Evolutionary conservation across 1,140 invertebrate genomes (phyloP).

Genomic region (Saccostrea cuccullata): DNA sequence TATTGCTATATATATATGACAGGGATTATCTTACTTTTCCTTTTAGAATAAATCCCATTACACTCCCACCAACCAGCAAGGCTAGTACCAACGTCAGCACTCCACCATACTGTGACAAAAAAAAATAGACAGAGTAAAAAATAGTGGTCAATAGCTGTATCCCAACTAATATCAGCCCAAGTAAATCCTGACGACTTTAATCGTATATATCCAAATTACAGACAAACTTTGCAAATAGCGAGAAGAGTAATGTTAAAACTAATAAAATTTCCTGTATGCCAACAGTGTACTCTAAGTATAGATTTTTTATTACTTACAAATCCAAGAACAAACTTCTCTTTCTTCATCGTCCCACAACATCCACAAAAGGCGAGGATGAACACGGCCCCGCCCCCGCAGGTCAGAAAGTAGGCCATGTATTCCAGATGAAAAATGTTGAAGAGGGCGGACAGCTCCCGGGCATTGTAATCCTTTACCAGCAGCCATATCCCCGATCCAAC

Average conservation of each 20-base stretch:
- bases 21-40: constrained; percentile 46
- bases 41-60: constrained; percentile 51
- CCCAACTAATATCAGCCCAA: too few species aligned
- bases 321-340: constrained; percentile 75
- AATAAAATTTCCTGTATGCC: not conserved
- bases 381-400: constrained; percentile 72
- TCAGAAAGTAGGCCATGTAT: constrained; percentile 71
- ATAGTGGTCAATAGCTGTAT: too few species aligned
- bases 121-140: not conserved
- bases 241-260: not conserved
- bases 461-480: constrained; percentile 73
- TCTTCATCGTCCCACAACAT: constrained; percentile 75
- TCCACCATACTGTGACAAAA: constrained; percentile 71
- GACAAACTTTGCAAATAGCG: not conserved
- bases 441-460: constrained; percentile 71
- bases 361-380: constrained; percentile 75
- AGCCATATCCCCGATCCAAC: constrained; percentile 73
- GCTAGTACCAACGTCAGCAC: constrained; percentile 69
- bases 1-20: not conserved
- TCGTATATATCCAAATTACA: not conserved
- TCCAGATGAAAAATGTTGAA: constrained; percentile 70
- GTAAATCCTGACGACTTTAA: too few species aligned
- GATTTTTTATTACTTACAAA: constrained; percentile 68
- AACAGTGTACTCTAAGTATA: not conserved
- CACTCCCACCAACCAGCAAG: constrained; percentile 47